Percentiles rank a stretch among this genome's conserved stretches.
phyloP scores from a whole-genome alignment of 2,113 vertebrate species.

The Microtus ochrogaster region DNA sequence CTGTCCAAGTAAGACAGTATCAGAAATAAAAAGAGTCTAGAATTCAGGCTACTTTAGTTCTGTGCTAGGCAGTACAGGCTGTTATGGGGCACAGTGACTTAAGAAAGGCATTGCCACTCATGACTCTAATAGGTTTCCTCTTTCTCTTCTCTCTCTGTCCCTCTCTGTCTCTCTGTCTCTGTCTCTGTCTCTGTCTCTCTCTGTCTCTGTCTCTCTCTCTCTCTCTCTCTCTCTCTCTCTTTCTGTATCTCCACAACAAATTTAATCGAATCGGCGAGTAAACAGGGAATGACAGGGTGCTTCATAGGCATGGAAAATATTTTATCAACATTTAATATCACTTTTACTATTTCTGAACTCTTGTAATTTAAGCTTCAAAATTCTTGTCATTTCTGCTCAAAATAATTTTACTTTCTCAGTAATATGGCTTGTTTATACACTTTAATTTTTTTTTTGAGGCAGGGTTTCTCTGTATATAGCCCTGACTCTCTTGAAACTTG shows the following conservation, averaged over 20 bases:
- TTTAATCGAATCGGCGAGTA: not conserved
- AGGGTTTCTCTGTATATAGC: not conserved
- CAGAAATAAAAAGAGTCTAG: not conserved
- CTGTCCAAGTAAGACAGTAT: not conserved
- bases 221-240: too few relatives aligned
- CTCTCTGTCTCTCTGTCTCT: too few relatives aligned
- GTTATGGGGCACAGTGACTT: not conserved
- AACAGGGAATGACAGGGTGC: not conserved
- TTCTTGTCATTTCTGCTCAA: conserved; percentile 23
- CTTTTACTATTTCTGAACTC: not conserved
- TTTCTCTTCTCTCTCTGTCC: too few relatives aligned
- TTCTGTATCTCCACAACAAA: not conserved
- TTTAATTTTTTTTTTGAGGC: not conserved
- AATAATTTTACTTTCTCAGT: not conserved
- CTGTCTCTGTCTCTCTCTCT: too few relatives aligned
- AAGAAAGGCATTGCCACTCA: not conserved
- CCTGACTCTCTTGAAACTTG: not conserved
- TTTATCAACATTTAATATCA: not conserved
- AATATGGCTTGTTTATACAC: not conserved
- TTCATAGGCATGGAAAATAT: not conserved
- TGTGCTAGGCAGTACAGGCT: not conserved
- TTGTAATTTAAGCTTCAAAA: not conserved
- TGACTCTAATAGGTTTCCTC: not conserved
- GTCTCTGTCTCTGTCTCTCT: too few relatives aligned
- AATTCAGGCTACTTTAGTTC: not conserved